Evolutionary conservation across 1,140 invertebrate genomes (phyloP).

Genomic region (Oppia nitens): DNA sequence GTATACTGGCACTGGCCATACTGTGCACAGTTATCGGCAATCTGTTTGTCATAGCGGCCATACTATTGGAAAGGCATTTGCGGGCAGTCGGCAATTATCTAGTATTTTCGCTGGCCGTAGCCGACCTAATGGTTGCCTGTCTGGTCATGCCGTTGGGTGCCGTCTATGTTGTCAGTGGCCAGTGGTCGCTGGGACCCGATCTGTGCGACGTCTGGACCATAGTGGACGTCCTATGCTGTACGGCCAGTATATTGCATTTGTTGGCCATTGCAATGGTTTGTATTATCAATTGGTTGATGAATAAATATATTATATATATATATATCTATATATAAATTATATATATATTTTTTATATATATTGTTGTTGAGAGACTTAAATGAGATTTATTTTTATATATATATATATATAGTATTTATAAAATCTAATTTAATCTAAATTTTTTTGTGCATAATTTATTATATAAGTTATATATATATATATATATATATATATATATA

Average conservation of each 20-base stretch:
- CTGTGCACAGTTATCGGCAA: constrained; percentile 41
- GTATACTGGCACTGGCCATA: constrained; percentile 14
- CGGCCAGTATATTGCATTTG: constrained; percentile 68
- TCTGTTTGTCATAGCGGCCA: constrained; percentile 81
- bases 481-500: no score
- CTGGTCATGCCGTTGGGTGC: constrained; percentile 74
- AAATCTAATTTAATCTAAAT: no score
- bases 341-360: no score
- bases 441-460: no score
- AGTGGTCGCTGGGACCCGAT: constrained; percentile 66
- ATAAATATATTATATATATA: no score
- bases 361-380: no score
- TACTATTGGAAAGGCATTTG: constrained; percentile 66
- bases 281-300: no score
- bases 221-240: constrained; percentile 78
- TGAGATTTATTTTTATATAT: no score
- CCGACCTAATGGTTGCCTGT: constrained; percentile 65
- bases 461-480: no score
- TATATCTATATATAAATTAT: no score
- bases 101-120: constrained; percentile 65
- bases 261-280: constrained; percentile 62
- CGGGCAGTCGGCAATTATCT: constrained; percentile 68
- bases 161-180: constrained; percentile 48
- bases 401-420: no score
- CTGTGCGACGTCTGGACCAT: constrained; percentile 90